Evolutionary conservation across 2,888 invertebrate species (phyloP).

Genomic region (Mythimna lalbum): DNA sequence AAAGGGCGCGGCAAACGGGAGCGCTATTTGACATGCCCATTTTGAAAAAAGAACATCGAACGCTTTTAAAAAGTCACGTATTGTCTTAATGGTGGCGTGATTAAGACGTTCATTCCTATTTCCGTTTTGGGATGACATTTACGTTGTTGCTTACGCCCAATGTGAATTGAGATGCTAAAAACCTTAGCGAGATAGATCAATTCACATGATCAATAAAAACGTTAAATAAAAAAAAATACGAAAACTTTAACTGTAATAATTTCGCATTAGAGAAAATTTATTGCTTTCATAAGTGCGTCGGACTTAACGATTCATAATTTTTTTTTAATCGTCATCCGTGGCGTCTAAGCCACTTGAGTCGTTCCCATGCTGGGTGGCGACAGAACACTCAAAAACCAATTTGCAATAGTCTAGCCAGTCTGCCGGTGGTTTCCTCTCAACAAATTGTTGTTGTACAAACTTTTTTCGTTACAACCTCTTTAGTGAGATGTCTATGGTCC

Average conservation of each 20-base stretch:
- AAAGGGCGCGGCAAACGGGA: conserved; percentile 78
- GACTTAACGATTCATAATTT: conserved; percentile 66
- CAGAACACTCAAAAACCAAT: conserved; percentile 87
- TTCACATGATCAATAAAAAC: conserved; percentile 47
- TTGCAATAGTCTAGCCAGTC: conserved; percentile 88
- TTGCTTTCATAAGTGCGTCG: conserved; percentile 76
- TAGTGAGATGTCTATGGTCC: conserved; percentile 67
- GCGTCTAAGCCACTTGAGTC: conserved; percentile 78
- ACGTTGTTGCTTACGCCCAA: conserved; percentile 44
- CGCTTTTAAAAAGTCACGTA: conserved; percentile 82
- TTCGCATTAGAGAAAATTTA: conserved; percentile 81
- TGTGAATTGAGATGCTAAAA: conserved; percentile 49
- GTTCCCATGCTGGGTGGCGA: conserved; percentile 90
- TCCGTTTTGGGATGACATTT: conserved; percentile 63
- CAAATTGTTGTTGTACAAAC: conserved; percentile 68
- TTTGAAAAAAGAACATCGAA: conserved; percentile 75
- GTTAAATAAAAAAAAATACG: conserved; percentile 54
- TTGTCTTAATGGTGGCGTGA: conserved; percentile 81
- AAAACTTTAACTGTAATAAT: conserved; percentile 63
- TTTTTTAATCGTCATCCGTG: conserved; percentile 74
- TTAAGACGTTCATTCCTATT: conserved; percentile 79
- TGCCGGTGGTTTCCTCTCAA: conserved; percentile 81
- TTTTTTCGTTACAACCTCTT: conserved; percentile 70
- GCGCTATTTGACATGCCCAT: conserved; percentile 83
- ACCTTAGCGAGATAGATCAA: conserved; percentile 44